phyloP scores from a whole-genome alignment of 2,797 vertebrate genomes.

The Lemur catta region DNA sequence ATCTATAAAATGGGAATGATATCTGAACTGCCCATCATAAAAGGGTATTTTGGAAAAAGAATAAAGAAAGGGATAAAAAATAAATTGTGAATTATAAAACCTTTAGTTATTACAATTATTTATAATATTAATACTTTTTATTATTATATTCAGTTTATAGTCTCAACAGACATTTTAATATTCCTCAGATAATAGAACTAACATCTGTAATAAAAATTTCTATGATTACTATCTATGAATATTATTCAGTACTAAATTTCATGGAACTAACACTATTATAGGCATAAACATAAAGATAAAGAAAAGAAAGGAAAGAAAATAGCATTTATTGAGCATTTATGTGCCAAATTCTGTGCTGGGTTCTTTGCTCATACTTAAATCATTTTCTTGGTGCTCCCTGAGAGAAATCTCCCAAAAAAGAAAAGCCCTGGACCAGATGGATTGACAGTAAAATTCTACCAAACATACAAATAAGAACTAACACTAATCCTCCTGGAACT shows the following conservation, averaged over 20 bases:
- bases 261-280: background rate
- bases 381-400: background rate
- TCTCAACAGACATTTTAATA: background rate
- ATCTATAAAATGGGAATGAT: conserved; percentile 12
- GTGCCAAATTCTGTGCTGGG: background rate
- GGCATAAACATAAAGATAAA: background rate
- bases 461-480: no score
- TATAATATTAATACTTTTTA: background rate
- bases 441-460: no score
- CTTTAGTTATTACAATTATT: background rate
- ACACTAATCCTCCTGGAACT: no score
- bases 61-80: background rate
- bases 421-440: no score
- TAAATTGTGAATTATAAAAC: background rate
- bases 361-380: background rate
- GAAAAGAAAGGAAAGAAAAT: background rate
- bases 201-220: background rate
- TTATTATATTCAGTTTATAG: background rate
- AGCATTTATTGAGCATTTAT: background rate
- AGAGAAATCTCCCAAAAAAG: background rate
- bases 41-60: conserved; percentile 37
- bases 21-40: background rate
- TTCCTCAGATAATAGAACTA: conserved; percentile 10
- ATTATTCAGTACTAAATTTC: conserved; percentile 49
- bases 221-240: background rate